These are phyloP conservation scores for Hymenopus coronatus DNA, from an alignment of 2,888 invertebrate genomes.

Conservation along the genomic window DNA sequence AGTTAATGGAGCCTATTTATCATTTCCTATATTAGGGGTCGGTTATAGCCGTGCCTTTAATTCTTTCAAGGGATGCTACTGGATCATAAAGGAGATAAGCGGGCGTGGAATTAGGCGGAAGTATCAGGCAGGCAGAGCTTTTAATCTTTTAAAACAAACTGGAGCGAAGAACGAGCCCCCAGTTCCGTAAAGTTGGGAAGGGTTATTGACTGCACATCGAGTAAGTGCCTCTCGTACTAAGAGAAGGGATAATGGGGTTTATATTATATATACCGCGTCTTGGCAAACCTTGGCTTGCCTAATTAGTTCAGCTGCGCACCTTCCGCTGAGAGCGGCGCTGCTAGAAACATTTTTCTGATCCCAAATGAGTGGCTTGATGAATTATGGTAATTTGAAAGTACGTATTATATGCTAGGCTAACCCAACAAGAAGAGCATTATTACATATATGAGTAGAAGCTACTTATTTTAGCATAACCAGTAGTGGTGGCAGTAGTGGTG, in stretches of 20 bases:
- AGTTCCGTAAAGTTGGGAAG: background rate
- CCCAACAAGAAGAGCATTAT: too few species aligned
- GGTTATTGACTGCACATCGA: conserved; percentile 15
- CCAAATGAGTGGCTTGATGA: background rate
- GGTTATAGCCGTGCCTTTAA: conserved; percentile 10
- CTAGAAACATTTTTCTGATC: conserved; percentile 1
- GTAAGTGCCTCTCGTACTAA: background rate
- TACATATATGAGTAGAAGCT: too few species aligned
- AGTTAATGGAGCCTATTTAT: conserved; percentile 22
- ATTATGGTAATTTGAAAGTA: too few species aligned
- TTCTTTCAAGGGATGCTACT: conserved; percentile 5
- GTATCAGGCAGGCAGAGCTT: background rate
- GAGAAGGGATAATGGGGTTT: conserved; percentile 7
- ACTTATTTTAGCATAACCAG: too few species aligned
- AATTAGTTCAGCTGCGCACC: conserved; percentile 30
- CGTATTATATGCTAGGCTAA: too few species aligned
- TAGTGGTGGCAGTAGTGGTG: too few species aligned
- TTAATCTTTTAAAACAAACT: conserved; percentile 20
- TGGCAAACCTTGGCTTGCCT: conserved; percentile 25
- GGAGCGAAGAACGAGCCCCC: background rate
- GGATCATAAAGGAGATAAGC: conserved; percentile 18
- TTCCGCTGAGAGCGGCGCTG: background rate
- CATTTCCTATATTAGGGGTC: conserved; percentile 20
- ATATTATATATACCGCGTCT: conserved; percentile 19
- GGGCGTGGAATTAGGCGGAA: background rate